Evolutionary conservation across 2,113 vertebrate species (phyloP).

Genomic region (Aramus guarauna): DNA sequence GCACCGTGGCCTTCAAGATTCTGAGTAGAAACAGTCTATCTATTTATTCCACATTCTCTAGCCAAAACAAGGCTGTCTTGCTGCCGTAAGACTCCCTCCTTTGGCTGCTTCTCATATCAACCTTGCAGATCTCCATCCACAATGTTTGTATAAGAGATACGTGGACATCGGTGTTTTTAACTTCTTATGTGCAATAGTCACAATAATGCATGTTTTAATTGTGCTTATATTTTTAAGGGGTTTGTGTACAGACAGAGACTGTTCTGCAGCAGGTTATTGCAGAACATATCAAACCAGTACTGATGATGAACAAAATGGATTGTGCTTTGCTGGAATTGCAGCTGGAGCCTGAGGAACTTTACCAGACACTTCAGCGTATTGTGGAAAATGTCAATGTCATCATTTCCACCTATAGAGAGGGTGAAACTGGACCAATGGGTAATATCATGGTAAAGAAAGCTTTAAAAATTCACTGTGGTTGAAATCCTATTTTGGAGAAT

Average conservation of each 20-base stretch:
- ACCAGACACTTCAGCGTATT: slow-evolving; percentile 35
- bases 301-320: slow-evolving; percentile 64
- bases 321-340: slow-evolving; percentile 53
- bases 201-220: not conserved
- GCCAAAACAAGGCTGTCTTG: too few species aligned
- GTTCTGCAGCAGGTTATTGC: slow-evolving; percentile 39
- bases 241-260: slow-evolving; percentile 47
- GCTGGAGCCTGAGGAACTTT: slow-evolving; percentile 53
- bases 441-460: slow-evolving; percentile 39
- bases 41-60: too few species aligned
- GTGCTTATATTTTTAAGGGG: not conserved
- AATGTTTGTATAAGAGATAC: too few species aligned
- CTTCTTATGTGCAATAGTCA: not conserved
- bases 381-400: slow-evolving; percentile 51
- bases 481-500: not conserved
- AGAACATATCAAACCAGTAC: slow-evolving; percentile 30
- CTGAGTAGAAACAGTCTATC: too few species aligned
- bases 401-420: slow-evolving; percentile 42
- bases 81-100: too few species aligned
- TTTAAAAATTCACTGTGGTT: not conserved
- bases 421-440: slow-evolving; percentile 51
- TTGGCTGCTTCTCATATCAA: too few species aligned
- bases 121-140: too few species aligned
- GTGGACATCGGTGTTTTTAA: too few species aligned
- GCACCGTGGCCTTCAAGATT: too few species aligned